Base-by-base conservation (phyloP, 2,888 invertebrate species). In the Epinotia demarniana region DNA sequence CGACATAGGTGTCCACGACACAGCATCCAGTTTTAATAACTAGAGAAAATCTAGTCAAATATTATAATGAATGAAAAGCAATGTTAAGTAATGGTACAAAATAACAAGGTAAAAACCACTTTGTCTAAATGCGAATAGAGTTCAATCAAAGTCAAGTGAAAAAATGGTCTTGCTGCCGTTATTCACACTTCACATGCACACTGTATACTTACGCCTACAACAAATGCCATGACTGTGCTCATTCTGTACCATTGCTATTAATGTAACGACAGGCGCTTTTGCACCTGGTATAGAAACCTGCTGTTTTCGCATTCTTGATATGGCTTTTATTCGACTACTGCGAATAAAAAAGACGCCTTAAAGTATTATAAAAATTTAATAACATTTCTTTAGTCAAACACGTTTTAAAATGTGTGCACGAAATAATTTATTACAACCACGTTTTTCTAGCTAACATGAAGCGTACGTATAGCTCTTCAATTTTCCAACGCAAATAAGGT, bases 371-470 rank as follows among this genome's bases (percentile, higher is more conserved):
- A 12, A 63, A 43, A 39, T 3, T 43, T 12, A 18, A 33, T 27
- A 53, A 66, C 16, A 39, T 43, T 18, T 18, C 11, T 19, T 19
- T 18, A 57, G 55, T 39, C 3, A 67, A 67, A 67, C 13, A 57
- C 67, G 13, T 39, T 12, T 33, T 53, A 4, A 27, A 66, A 64
- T 62, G 23, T 64, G 64, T 18, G n/a, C n/a, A 69, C 69, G n/a
- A 43, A 68, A 43, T 33, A 39, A 68, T 73, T 73, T 73, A 68
- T 61, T 68, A 73, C 16, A 58, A 19, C 33, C 11, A 67, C 39
- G 49, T 49, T 16, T 23, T 49, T n/a, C 53, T n/a, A 66, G 19
- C 27, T 27, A 53, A 33, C 18, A 9, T 39, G 39, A 39, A 57
- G 4, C 53, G n/a, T 12, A 39, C 13, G 3, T 4, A 55, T 8